Conservation (phyloP, 2,888 invertebrate genomes). For the Catocala sponsa region DNA sequence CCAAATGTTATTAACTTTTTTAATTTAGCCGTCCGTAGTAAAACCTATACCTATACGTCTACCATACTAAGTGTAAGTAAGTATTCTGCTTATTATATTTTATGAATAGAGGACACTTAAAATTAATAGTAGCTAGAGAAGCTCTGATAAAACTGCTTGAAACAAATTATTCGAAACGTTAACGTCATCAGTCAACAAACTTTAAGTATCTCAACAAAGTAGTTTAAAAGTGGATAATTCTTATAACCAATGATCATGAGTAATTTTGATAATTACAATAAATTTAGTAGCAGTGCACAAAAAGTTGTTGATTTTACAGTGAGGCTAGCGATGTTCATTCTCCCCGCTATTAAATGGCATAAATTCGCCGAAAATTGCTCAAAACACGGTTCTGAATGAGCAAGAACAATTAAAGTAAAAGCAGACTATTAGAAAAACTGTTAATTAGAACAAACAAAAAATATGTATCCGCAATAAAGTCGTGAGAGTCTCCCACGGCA, state of each 20-base stretch:
- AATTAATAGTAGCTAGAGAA: too few relatives aligned
- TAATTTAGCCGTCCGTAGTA: too few relatives aligned
- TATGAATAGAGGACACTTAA: too few relatives aligned
- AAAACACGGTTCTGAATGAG: slow-evolving; percentile 53
- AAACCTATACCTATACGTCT: too few relatives aligned
- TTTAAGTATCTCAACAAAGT: background rate
- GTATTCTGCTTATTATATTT: too few relatives aligned
- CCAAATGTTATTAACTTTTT: too few relatives aligned
- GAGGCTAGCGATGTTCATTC: slow-evolving; percentile 9
- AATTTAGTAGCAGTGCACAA: slow-evolving; percentile 9
- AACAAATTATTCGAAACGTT: background rate
- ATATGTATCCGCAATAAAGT: slow-evolving; percentile 86
- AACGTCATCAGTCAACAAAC: background rate
- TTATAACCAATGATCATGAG: slow-evolving; percentile 14
- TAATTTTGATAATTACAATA: slow-evolving; percentile 36
- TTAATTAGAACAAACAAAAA: slow-evolving; percentile 87
- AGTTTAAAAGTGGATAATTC: slow-evolving; percentile 5
- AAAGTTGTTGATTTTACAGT: slow-evolving; percentile 11
- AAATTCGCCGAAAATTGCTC: slow-evolving; percentile 45
- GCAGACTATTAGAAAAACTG: slow-evolving; percentile 83
- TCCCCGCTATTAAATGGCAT: slow-evolving; percentile 13
- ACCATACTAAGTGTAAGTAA: too few relatives aligned
- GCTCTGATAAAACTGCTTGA: too few relatives aligned
- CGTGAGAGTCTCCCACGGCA: slow-evolving; percentile 86
- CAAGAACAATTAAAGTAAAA: slow-evolving; percentile 85